Percentiles rank a stretch among this genome's conserved stretches.
These are phyloP conservation scores for Hippocampus abdominalis DNA, from an alignment of 2,113 vertebrate species.

Conservation along the genomic window DNA sequence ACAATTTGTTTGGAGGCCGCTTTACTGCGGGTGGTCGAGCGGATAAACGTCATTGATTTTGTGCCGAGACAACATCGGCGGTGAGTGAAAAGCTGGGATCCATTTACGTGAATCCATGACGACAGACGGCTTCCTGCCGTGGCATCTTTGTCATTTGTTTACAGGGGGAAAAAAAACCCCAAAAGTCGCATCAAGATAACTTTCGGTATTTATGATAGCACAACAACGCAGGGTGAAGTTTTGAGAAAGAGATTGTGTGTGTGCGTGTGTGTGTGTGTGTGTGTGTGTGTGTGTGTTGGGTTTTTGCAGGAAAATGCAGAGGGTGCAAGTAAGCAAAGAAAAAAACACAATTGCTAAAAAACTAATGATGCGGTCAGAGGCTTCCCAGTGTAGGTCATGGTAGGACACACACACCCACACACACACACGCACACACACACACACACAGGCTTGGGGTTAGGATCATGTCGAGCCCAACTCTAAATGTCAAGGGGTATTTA, in stretches of 20 bases:
- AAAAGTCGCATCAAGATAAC: background rate
- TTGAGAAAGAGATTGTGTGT: background rate
- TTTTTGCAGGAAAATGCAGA: background rate
- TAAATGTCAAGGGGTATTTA: slow-evolving; percentile 76
- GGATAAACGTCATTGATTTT: slow-evolving; percentile 12
- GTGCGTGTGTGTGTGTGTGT: too few relatives aligned
- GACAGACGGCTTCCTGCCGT: background rate
- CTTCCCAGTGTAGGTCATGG: slow-evolving; percentile 22
- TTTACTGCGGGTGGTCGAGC: slow-evolving; percentile 3
- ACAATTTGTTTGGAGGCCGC: slow-evolving; percentile 4
- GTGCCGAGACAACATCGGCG: slow-evolving; percentile 10
- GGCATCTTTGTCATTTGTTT: background rate
- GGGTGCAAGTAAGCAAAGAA: background rate
- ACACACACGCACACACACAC: slow-evolving; percentile 2
- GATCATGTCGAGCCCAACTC: slow-evolving; percentile 27
- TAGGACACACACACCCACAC: slow-evolving; percentile 16
- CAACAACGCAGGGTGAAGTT: background rate
- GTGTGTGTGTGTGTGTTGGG: background rate
- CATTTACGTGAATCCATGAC: background rate
- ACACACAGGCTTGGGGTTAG: slow-evolving; percentile 16
- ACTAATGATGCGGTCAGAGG: slow-evolving; percentile 28
- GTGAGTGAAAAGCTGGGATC: background rate
- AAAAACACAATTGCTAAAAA: slow-evolving; percentile 17
- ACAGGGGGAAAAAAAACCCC: background rate
- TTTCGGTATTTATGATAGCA: background rate